Base-by-base conservation (phyloP, 2,797 vertebrate species). In the Paedocypris micromegethes region DNA sequence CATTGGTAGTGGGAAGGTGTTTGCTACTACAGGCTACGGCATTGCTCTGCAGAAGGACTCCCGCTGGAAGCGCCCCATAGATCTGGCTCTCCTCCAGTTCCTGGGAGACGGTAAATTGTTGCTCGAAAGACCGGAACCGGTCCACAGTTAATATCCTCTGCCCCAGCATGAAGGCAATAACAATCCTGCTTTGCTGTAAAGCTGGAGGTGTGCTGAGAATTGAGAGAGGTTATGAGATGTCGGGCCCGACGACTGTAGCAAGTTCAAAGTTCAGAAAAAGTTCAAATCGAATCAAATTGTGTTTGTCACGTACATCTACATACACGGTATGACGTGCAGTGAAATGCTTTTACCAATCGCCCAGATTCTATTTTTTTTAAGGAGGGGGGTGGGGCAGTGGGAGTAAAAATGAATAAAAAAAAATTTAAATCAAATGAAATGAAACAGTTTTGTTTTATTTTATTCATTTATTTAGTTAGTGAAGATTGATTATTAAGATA, bases 1-100 rank as follows among this genome's bases (percentile, higher is more conserved):
- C 82, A 98, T 99, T 0, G 96, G 96, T 82, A 96, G 94, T 0
- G 96, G 96, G 58, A 98, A 99, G 82, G 97, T 98, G 76, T 98
- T 99, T 8, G 96, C 96, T 76, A 96, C 96, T 80, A 98, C 97
- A 0, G 97, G 97, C 69, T 98, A 98, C 0, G 97, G 97, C 82
- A 98, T 99, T 0, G 96, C 97, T 54, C 86, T 99, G 84, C 93
- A 96, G 87, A 98, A 98, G 84, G 92, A 93, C 81, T 98, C 96
- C 0, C 91, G 84, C 67, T 99, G 97, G 97, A 99, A 98, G 69
- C 82, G 96, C 2, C 88, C 88, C 67, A 96, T 99, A 7, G 96
- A 99, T 83, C 86, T 99, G 84, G 96, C 94, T 0, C 90, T 98
- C 70, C 89, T 99, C 74, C 96, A 98, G 86, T 97, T 98, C 87